A percentile compares a stretch with the other conserved stretches of the same genome.
These are phyloP conservation scores for Tragelaphus strepsiceros DNA, from an alignment of 2,113 vertebrate species.

Conservation along the genomic window DNA sequence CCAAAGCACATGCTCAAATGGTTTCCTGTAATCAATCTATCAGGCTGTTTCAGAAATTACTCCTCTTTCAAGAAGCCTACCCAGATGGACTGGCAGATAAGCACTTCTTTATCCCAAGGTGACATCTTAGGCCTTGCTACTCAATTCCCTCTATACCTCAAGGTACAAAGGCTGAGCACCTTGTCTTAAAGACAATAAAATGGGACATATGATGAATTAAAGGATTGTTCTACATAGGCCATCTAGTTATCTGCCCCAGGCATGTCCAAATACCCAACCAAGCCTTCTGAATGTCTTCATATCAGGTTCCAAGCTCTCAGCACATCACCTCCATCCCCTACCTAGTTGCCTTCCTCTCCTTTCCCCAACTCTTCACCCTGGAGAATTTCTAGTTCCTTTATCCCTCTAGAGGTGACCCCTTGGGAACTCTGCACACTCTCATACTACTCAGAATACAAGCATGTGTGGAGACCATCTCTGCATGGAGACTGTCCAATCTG, in stretches of 20 bases:
- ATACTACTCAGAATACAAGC: neutral
- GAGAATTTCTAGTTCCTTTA: neutral
- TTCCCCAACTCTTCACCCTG: neutral
- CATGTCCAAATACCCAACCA: neutral
- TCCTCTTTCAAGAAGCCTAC: neutral
- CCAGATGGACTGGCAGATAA: neutral
- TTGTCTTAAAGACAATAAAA: neutral
- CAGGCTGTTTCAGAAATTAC: neutral
- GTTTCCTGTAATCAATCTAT: neutral
- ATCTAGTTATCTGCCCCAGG: neutral
- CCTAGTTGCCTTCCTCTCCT: neutral
- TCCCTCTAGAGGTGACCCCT: neutral
- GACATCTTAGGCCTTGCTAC: neutral
- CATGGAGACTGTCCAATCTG: neutral
- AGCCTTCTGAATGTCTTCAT: neutral
- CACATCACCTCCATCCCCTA: neutral
- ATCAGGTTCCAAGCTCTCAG: neutral
- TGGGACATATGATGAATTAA: neutral
- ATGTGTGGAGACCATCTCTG: neutral
- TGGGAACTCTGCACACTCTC: neutral
- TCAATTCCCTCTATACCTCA: neutral
- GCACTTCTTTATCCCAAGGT: neutral
- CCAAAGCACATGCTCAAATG: fast-evolving
- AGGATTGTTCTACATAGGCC: neutral
- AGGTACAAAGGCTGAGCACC: neutral